Conservation (phyloP, 2,113 vertebrate species). For the Pimephales promelas region DNA sequence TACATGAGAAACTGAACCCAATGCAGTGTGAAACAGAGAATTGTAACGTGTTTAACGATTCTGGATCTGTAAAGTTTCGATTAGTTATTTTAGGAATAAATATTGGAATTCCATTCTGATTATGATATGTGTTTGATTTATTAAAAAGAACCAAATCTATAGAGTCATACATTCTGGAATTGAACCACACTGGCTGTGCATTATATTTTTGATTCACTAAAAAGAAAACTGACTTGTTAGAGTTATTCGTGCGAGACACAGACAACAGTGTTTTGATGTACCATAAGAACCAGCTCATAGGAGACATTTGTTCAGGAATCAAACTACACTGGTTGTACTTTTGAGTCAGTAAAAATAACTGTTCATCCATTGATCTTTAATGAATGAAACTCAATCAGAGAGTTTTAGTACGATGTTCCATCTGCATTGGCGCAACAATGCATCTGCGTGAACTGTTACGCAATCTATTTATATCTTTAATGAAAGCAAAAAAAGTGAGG, state of each 20-base stretch:
- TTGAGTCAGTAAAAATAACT: not conserved
- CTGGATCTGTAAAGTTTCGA: not conserved
- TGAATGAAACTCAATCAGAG: too few species aligned
- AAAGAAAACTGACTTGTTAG: too few species aligned
- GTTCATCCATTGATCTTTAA: too few species aligned
- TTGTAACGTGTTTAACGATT: not conserved
- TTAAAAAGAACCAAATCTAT: too few species aligned
- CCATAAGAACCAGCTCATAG: not conserved
- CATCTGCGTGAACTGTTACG: not conserved
- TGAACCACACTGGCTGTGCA: not conserved
- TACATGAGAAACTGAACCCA: constrained; percentile 14
- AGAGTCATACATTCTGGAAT: not conserved
- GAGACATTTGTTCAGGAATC: not conserved
- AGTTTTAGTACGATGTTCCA: too few species aligned
- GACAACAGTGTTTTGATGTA: not conserved
- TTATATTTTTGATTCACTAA: too few species aligned
- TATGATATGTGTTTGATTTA: too few species aligned
- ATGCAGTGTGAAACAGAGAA: constrained; percentile 1
- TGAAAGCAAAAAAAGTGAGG: constrained; percentile 20
- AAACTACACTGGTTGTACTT: not conserved
- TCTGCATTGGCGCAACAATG: not conserved
- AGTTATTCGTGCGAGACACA: too few species aligned
- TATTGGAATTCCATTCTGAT: not conserved
- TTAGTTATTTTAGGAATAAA: not conserved
- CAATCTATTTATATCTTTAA: constrained; percentile 2